Base-by-base conservation (phyloP, 2,888 invertebrate species). In the Trypoxylon attenuatum region DNA sequence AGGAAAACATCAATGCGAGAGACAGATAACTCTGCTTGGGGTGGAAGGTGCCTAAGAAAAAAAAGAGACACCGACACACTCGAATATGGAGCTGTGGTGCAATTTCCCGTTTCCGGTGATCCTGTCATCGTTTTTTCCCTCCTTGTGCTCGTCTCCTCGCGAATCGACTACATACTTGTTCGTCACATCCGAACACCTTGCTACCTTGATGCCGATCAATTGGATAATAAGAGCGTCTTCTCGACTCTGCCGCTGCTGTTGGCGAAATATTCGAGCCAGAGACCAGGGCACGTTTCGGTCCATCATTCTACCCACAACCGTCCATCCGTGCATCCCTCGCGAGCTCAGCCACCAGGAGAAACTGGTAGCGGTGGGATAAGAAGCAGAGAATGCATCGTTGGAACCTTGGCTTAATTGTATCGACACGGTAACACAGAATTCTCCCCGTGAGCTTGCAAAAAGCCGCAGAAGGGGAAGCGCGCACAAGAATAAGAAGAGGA, bases 71-170 rank as follows among this genome's bases (percentile, higher is more conserved):
- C 15, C 4, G 10, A 21, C 47, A 29, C 23, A 22, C 39, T 60
- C 46, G 61, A 61, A 68, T 57, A 67, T 57, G 54, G 53, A 57
- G 57, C 56, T 57, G 46, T 58, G 63, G 47, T 62, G 62, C 62
- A 69, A 69, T 69, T 69, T 69, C 69, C 69, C 69, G 69, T 69
- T 68, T 69, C 69, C 69, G 61, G 25, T 63, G 55, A 62, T 52
- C 55, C 68, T 42, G 41, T 55, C 41, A 19, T 41, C 52, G 8
- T 25, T n/a, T n/a, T n/a, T n/a, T n/a, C n/a, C n/a, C n/a, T n/a
- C n/a, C n/a, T n/a, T n/a, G 2, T 1, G n/a, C 38, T 6, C 19
- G 6, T 4, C 41, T 4, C 1, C 41, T 5, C 41, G 16, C 2
- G 39, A 39, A 16, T 5, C 39, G 5, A 15, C n/a, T 38, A 1